phyloP scores from a whole-genome alignment of 2,888 invertebrate species.

The Amblyteles armatorius region DNA sequence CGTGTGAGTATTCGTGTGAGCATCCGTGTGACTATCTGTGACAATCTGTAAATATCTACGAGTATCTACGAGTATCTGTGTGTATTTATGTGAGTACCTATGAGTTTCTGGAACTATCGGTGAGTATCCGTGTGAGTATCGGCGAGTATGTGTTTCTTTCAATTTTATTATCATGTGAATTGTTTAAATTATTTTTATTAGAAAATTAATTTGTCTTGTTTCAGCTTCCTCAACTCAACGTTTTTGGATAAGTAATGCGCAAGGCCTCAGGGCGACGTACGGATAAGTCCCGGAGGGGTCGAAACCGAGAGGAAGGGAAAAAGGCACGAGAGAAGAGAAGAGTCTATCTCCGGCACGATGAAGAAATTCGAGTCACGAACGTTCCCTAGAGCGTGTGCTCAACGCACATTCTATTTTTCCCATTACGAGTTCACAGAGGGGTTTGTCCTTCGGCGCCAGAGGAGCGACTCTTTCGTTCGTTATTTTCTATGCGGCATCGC shows the following conservation, averaged over 20 bases:
- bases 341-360: conserved; percentile 54
- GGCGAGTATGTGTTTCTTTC: too few relatives aligned
- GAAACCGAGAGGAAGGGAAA: conserved; percentile 27
- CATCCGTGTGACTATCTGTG: too few relatives aligned
- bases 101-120: too few relatives aligned
- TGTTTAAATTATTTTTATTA: background rate
- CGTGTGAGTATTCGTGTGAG: too few relatives aligned
- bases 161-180: too few relatives aligned
- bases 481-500: conserved; percentile 44
- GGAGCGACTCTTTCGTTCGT: conserved; percentile 48
- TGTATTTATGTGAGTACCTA: too few relatives aligned
- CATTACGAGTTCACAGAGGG: conserved; percentile 42
- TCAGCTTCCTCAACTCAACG: background rate
- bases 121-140: too few relatives aligned
- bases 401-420: conserved; percentile 54
- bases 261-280: conserved; percentile 44
- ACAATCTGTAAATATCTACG: too few relatives aligned
- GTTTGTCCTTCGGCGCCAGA: conserved; percentile 44
- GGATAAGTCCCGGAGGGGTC: conserved; percentile 39
- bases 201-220: background rate
- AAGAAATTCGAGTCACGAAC: conserved; percentile 71
- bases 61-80: too few relatives aligned
- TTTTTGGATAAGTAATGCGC: conserved; percentile 39
- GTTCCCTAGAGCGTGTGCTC: conserved; percentile 62
- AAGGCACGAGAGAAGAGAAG: conserved; percentile 35